A percentile compares a stretch with the other conserved stretches of the same genome.
phyloP scores from a whole-genome alignment of 2,113 vertebrate species.

The human (Homo sapiens) region GRCh38 chr3:116553501-116554000 shows the following conservation, averaged over 20 bases:
- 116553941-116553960: not conserved
- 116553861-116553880: not conserved
- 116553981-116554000: not conserved
- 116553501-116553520: not conserved
- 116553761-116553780: not conserved
- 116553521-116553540: slow-evolving; percentile 36
- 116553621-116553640: not conserved
- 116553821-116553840: not conserved
- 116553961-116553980: not conserved
- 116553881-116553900: not conserved
- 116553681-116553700: not conserved
- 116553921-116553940: not conserved
- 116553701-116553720: not conserved
- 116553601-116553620: slow-evolving; percentile 24
- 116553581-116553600: slow-evolving; percentile 2
- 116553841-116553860: not conserved
- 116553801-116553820: not conserved
- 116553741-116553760: not conserved
- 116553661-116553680: not conserved
- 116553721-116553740: not conserved
- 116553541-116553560: slow-evolving; percentile 34
- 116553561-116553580: slow-evolving; percentile 35
- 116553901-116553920: not conserved
- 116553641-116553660: not conserved
- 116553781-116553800: not conserved